Conservation (phyloP, 2,888 invertebrate species). For the Dasysyrphus tricinctus region DNA sequence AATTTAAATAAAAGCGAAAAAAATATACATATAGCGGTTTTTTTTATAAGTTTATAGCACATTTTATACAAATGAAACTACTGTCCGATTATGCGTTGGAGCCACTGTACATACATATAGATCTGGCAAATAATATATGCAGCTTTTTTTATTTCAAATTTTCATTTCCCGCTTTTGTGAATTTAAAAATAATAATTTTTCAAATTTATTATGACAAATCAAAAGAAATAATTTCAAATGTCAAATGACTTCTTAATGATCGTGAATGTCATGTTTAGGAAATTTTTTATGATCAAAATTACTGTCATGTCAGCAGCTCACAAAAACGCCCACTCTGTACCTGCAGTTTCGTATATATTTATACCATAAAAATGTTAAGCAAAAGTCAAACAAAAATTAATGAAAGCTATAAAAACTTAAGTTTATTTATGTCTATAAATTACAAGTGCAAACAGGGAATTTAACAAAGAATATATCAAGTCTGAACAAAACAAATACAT, state of each 20-base stretch:
- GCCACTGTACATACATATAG: no score
- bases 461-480: constrained; percentile 25
- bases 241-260: constrained; percentile 44
- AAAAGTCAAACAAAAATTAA: constrained; percentile 15
- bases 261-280: constrained; percentile 58
- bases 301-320: constrained; percentile 25
- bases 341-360: background rate
- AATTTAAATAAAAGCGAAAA: no score
- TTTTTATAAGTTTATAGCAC: no score
- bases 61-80: no score
- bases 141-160: background rate
- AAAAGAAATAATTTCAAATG: constrained; percentile 39
- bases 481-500: background rate
- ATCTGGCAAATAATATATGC: background rate
- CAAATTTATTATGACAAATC: constrained; percentile 12
- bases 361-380: background rate
- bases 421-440: constrained; percentile 59
- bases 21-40: no score
- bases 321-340: constrained; percentile 42
- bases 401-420: constrained; percentile 44
- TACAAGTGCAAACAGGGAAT: background rate
- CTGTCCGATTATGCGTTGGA: no score
- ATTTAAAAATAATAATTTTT: constrained; percentile 1
- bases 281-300: constrained; percentile 39
- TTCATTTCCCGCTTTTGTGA: constrained; percentile 1